Percentiles rank a stretch among this genome's conserved stretches.
Conservation (phyloP, 2,888 invertebrate species). For the Lithosia quadra region DNA sequence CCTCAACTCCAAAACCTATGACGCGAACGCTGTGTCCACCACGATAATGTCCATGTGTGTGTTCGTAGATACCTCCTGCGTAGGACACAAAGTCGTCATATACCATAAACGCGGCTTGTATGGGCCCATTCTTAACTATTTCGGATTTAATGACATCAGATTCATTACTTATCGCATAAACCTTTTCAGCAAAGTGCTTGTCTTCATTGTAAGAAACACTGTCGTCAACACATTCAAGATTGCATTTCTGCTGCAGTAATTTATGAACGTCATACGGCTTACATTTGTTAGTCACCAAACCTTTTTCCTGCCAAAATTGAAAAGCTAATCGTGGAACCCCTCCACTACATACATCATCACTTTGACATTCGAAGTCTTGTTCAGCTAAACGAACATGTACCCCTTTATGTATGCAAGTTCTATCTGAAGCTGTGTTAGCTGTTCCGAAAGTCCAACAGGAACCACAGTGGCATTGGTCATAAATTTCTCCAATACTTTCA, state of each 20-base stretch:
- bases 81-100: slow-evolving; percentile 13
- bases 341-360: background rate
- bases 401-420: slow-evolving; percentile 38
- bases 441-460: slow-evolving; percentile 39
- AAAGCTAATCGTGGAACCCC: background rate
- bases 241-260: background rate
- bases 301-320: slow-evolving; percentile 4
- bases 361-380: slow-evolving; percentile 30
- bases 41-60: accelerated
- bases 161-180: slow-evolving; percentile 8
- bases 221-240: slow-evolving; percentile 3
- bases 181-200: slow-evolving; percentile 30
- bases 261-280: slow-evolving; percentile 28
- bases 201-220: slow-evolving; percentile 17
- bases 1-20: slow-evolving; percentile 39
- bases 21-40: slow-evolving; percentile 26
- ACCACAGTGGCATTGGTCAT: slow-evolving; percentile 23
- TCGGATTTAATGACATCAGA: slow-evolving; percentile 33
- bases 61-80: slow-evolving; percentile 24
- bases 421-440: slow-evolving; percentile 34
- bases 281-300: slow-evolving; percentile 31
- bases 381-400: slow-evolving; percentile 27
- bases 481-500: slow-evolving; percentile 26
- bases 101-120: slow-evolving; percentile 3
- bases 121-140: slow-evolving; percentile 30